A percentile compares a stretch with the other conserved stretches of the same genome.
Conservation (phyloP, 2,797 vertebrate genomes). For the Spatula versicolor region DNA sequence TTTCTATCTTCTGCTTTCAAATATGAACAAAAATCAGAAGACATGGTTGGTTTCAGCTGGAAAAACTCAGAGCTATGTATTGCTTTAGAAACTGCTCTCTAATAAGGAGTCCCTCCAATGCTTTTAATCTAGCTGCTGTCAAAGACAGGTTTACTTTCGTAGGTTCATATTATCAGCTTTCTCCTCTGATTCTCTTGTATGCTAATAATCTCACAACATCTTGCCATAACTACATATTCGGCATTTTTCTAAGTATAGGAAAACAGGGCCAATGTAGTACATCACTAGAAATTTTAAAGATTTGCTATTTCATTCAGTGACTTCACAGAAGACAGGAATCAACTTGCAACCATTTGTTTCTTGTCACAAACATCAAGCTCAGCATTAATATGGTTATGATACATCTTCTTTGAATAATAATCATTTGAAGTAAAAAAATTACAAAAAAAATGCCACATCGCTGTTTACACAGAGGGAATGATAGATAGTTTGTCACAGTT, state of each 20-base stretch:
- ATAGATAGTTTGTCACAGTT: not conserved
- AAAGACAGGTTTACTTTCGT: not conserved
- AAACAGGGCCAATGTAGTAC: not conserved
- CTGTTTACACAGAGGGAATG: not conserved
- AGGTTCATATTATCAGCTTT: not conserved
- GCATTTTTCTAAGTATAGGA: not conserved
- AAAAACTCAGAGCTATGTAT: not conserved
- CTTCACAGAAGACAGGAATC: not conserved
- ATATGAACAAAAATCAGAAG: not conserved
- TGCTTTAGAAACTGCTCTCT: not conserved
- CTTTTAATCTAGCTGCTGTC: not conserved
- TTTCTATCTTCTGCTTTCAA: not conserved
- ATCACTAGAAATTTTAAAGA: not conserved
- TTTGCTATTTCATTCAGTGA: not conserved
- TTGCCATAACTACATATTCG: not conserved
- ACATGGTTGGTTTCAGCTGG: not conserved
- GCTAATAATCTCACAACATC: not conserved
- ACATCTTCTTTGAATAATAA: slow-evolving; percentile 13
- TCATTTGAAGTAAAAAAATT: not conserved
- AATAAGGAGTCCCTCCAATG: not conserved
- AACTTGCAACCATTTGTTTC: slow-evolving; percentile 5
- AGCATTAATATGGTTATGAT: not conserved
- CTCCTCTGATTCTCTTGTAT: not conserved
- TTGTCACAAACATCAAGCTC: slow-evolving; percentile 12
- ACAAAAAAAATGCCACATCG: not conserved